phyloP scores from a whole-genome alignment of 2,797 vertebrate species.

The Halcyon leucocephala region DNA sequence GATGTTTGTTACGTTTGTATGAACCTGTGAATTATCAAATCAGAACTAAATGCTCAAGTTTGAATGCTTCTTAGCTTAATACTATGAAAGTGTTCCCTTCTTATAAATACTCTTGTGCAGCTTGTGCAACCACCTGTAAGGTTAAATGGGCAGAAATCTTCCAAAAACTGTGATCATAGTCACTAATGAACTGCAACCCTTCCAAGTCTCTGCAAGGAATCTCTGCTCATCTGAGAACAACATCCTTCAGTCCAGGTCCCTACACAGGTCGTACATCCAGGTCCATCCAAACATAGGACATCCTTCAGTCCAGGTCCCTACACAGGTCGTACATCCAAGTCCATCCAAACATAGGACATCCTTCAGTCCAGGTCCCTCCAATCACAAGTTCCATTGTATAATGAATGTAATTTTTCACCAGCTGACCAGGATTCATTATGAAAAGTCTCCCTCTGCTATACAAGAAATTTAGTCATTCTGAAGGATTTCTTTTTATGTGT shows the following conservation, averaged over 20 bases:
- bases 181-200: accelerated
- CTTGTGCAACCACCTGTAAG: not conserved
- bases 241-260: not conserved
- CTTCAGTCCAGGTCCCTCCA: not conserved
- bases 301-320: too few relatives aligned
- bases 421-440: not conserved
- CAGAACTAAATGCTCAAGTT: not conserved
- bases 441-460: not conserved
- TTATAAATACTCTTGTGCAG: not conserved
- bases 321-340: too few relatives aligned
- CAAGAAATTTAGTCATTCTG: not conserved
- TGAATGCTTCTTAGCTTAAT: not conserved
- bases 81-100: not conserved
- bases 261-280: not conserved
- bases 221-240: not conserved
- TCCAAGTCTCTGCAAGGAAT: too few relatives aligned
- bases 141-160: not conserved
- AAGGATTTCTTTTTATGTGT: not conserved
- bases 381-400: not conserved
- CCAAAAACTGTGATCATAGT: not conserved
- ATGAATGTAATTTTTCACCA: not conserved
- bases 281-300: too few relatives aligned
- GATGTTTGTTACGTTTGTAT: accelerated
- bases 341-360: too few relatives aligned
- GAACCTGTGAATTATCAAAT: not conserved